Percentiles rank a stretch among this genome's conserved stretches.
These are phyloP conservation scores for Dryadula phaetusa DNA, from an alignment of 2,888 invertebrate genomes.

Conservation along the genomic window DNA sequence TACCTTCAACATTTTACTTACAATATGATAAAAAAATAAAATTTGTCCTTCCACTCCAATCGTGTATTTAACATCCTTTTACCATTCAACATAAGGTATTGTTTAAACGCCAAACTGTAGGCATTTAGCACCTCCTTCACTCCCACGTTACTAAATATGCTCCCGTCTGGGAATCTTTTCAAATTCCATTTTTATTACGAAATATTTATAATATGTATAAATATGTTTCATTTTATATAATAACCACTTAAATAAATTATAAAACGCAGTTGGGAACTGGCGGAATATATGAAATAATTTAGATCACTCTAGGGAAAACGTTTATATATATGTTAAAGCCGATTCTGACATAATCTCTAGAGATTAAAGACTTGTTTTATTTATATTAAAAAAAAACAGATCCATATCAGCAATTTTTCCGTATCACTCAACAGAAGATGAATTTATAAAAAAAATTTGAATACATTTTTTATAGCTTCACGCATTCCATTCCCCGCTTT, in stretches of 20 bases:
- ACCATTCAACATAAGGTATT: slow-evolving; percentile 42
- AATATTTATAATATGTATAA: slow-evolving; percentile 1
- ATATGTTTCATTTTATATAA: background rate
- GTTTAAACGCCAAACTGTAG: slow-evolving; percentile 57
- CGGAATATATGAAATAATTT: background rate
- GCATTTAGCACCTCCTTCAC: slow-evolving; percentile 76
- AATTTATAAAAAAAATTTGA: no score
- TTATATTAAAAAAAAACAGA: no score
- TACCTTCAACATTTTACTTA: no score
- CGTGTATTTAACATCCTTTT: slow-evolving; percentile 38
- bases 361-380: no score
- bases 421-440: no score
- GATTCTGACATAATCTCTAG: no score
- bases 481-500: no score
- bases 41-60: background rate
- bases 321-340: background rate
- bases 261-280: no score
- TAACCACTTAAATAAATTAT: background rate
- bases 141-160: slow-evolving; percentile 74
- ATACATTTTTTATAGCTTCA: no score
- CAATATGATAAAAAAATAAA: no score
- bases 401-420: no score
- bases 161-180: slow-evolving; percentile 66
- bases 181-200: slow-evolving; percentile 39
- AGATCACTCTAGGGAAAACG: background rate